phyloP scores from a whole-genome alignment of 2,113 vertebrate species.

The Cheilinus undulatus region DNA sequence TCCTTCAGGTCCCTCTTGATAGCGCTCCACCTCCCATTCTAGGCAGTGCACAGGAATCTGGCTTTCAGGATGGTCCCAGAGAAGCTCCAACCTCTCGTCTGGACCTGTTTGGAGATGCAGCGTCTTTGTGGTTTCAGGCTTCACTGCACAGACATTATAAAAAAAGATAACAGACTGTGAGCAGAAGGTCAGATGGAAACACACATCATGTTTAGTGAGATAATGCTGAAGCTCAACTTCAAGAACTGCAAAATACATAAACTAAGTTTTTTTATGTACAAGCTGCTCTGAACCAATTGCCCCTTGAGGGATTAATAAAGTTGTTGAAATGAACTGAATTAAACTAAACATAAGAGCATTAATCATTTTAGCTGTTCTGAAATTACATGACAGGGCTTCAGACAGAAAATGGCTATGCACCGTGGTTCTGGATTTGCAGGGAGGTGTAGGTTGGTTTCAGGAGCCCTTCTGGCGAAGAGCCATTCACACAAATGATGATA shows the following conservation, averaged over 20 bases:
- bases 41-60: conserved; percentile 82
- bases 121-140: conserved; percentile 72
- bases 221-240: too few relatives aligned
- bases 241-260: too few relatives aligned
- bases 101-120: conserved; percentile 65
- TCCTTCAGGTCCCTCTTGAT: conserved; percentile 50
- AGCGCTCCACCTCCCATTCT: conserved; percentile 85
- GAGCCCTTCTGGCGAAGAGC: conserved; percentile 66
- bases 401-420: conserved; percentile 67
- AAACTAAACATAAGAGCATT: too few relatives aligned
- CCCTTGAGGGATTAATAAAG: too few relatives aligned
- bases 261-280: neutral
- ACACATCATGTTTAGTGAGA: accelerated
- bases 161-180: neutral
- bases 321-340: too few relatives aligned
- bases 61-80: conserved; percentile 81
- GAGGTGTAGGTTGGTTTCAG: conserved; percentile 79
- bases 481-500: conserved; percentile 89
- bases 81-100: conserved; percentile 61
- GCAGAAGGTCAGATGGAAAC: neutral
- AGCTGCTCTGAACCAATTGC: too few relatives aligned
- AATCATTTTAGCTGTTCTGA: neutral
- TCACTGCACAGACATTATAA: conserved; percentile 75
- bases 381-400: neutral
- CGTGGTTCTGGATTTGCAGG: conserved; percentile 88